A percentile compares a stretch with the other conserved stretches of the same genome.
phyloP scores from a whole-genome alignment of 2,113 vertebrate genomes.

The Lucifuga dentata region DNA sequence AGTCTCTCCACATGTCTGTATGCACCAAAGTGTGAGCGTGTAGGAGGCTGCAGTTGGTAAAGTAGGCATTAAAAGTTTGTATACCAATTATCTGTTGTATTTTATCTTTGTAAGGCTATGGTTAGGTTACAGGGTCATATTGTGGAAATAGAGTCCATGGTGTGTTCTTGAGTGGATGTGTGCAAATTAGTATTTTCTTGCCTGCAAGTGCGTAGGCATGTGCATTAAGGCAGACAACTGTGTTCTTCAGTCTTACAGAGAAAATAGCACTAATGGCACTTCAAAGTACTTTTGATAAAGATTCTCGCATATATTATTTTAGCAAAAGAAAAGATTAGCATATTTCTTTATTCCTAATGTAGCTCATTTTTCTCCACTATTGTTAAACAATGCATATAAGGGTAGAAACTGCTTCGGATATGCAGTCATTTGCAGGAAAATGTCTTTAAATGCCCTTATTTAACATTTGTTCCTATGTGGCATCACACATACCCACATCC shows the following conservation, averaged over 20 bases:
- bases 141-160: background rate
- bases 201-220: fast-evolving
- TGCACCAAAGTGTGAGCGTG: slow-evolving; percentile 28
- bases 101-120: background rate
- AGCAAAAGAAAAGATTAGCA: no score
- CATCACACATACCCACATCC: slow-evolving; percentile 14
- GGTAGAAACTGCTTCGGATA: background rate
- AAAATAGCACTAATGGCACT: background rate
- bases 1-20: slow-evolving; percentile 37
- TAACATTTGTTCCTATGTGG: slow-evolving; percentile 7
- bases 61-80: slow-evolving; percentile 11
- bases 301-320: no score
- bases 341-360: no score
- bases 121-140: background rate
- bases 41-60: slow-evolving; percentile 56
- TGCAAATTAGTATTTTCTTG: slow-evolving; percentile 11
- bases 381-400: slow-evolving; percentile 16
- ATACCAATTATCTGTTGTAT: background rate
- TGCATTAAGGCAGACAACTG: background rate
- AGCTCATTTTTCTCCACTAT: no score
- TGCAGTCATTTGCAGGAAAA: slow-evolving; percentile 10
- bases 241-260: background rate
- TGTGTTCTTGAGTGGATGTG: background rate
- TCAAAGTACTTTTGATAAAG: background rate
- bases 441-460: slow-evolving; percentile 41